phyloP scores from a whole-genome alignment of 1,140 invertebrate genomes.

The Cydia pomonella region DNA sequence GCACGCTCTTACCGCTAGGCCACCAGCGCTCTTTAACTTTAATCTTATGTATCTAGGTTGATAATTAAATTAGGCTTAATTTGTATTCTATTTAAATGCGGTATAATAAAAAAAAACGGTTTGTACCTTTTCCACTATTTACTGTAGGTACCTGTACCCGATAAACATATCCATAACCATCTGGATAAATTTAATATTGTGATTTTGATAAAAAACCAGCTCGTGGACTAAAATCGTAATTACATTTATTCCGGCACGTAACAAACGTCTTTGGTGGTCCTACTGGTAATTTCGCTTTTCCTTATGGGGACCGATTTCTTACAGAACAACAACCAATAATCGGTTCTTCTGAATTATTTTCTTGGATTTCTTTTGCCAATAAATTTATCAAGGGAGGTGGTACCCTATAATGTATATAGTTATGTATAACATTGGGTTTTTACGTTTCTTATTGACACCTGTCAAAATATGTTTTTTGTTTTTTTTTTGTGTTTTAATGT shows the following conservation, averaged over 20 bases:
- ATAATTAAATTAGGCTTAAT: no score
- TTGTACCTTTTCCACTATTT: no score
- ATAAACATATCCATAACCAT: not conserved
- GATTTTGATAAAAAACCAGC: constrained; percentile 1
- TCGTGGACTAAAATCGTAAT: not conserved
- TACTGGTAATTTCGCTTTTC: constrained; percentile 17
- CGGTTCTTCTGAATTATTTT: constrained; percentile 19
- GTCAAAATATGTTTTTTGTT: no score
- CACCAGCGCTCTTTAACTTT: no score
- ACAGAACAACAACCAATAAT: constrained; percentile 7
- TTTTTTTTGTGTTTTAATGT: no score
- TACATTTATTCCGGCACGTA: constrained; percentile 16
- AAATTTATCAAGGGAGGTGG: not conserved
- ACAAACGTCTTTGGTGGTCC: constrained; percentile 20
- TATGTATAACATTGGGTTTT: no score
- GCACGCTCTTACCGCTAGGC: no score
- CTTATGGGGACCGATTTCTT: constrained; percentile 12
- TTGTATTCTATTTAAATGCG: no score
- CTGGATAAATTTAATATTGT: not conserved
- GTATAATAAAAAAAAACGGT: not conserved
- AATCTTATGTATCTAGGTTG: no score
- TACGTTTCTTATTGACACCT: no score
- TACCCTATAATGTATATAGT: no score
- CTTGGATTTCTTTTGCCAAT: not conserved
- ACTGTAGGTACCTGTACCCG: not conserved